Evolutionary conservation across 2,888 invertebrate species (phyloP), one percentile per base, ranked within the genome.

Genomic region (Portevinia maculata): DNA sequence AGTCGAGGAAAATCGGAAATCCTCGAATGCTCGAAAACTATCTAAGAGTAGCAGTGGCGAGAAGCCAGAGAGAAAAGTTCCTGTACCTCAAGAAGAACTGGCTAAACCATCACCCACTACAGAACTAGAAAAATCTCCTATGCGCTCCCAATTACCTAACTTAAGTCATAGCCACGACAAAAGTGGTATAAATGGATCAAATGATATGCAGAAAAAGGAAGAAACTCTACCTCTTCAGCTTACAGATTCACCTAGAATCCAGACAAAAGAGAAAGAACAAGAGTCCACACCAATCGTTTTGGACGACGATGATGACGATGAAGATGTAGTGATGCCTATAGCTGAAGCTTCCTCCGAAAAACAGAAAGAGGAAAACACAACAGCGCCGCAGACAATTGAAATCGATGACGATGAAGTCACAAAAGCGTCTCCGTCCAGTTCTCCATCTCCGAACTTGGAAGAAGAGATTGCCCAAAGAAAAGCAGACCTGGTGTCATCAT

Each of bases 401-500:
- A 85, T 85, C 19, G 84, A 85, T 32, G 85, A 85, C 24, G 85
- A 85, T 3, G 83, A 85, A 1, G 34, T 46, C 7, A 57, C 73
- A 11, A 57, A 81, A 41, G 59, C 48, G 5, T 67, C 74, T 11
- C 64, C 60, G 15, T 64, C 84, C 11, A 53, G 48, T 1, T 67
- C 74, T n/a, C 64, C 60, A 13, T 64, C 84, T 9, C 84, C 87
- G 0, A 89, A 87, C 57, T 65, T 89, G 85, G 86, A 91, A 88
- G 86, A 90, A 87, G 90, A 89, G 84, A 89, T 89, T 4, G 87
- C 87, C 7, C 89, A 88, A 84, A 87, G 90, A 50, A 88, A 89
- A 85, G 90, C 89, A 81, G 88, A 88, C 69, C 86, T 79, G 71
- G 75, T 62, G 6, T 84, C 84, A 1, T 74, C 85, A n/a, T 46